A percentile compares a stretch with the other conserved stretches of the same genome.
Evolutionary conservation across 2,797 vertebrate species (phyloP).

Genomic region (Platalea minor): DNA sequence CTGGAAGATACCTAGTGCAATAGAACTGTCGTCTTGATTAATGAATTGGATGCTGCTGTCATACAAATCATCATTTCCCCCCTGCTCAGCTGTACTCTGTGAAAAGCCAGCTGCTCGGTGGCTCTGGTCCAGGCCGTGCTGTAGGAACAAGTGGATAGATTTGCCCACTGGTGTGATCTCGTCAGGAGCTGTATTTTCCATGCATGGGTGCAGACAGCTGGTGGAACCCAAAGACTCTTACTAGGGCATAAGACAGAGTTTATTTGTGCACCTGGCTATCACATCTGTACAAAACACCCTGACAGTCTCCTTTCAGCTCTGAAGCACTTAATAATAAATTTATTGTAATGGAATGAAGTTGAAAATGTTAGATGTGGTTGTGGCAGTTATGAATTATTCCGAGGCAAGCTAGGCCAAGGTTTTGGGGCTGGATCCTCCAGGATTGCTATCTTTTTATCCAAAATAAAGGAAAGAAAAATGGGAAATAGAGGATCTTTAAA

Average conservation of each 20-base stretch:
- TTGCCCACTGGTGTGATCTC: neutral
- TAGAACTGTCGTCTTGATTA: neutral
- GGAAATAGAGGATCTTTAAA: accelerated
- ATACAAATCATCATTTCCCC: neutral
- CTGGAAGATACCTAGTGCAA: neutral
- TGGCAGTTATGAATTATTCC: accelerated
- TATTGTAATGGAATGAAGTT: neutral
- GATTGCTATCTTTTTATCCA: neutral
- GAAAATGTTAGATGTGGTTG: neutral
- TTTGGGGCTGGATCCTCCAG: neutral
- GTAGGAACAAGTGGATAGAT: neutral
- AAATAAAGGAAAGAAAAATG: neutral
- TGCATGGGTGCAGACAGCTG: neutral
- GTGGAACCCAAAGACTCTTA: neutral
- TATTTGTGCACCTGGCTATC: neutral
- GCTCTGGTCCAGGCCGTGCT: neutral
- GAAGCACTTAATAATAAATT: neutral
- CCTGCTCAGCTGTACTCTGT: neutral
- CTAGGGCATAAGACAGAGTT: neutral
- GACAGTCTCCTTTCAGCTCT: neutral
- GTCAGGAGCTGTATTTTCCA: neutral
- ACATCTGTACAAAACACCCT: neutral
- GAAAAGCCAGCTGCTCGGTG: neutral
- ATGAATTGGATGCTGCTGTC: neutral
- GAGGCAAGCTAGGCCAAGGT: neutral